Percentiles rank a stretch among this genome's conserved stretches.
Evolutionary conservation across 2,113 vertebrate genomes (phyloP).

Genomic region (Pluvialis apricaria): DNA sequence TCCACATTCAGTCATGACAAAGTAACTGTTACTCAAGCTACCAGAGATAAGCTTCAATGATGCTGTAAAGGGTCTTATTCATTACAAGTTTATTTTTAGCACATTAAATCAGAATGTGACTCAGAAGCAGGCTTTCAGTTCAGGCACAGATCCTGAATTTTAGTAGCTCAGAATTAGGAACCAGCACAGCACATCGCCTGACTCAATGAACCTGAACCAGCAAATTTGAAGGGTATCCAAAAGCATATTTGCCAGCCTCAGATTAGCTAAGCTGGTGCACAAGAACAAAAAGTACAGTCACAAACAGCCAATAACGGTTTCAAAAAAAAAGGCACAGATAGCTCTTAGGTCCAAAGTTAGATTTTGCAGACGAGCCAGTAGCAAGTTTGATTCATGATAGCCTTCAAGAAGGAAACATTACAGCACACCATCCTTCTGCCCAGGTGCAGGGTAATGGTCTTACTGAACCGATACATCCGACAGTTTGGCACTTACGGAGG

Average conservation of each 20-base stretch:
- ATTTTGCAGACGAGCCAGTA: neutral
- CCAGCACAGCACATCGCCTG: neutral
- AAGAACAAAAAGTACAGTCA: constrained; percentile 24
- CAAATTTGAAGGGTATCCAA: constrained; percentile 40
- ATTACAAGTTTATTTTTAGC: constrained; percentile 41
- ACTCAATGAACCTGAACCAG: constrained; percentile 23
- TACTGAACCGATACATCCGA: neutral
- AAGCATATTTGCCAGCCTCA: neutral
- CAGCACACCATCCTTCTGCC: neutral
- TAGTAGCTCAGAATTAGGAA: neutral
- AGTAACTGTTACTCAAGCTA: neutral
- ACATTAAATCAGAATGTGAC: constrained; percentile 26
- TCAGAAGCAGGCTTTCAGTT: constrained; percentile 25
- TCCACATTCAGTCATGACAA: neutral
- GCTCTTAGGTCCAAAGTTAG: neutral
- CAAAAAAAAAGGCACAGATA: neutral
- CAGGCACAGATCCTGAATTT: constrained; percentile 8
- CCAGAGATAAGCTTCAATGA: constrained; percentile 30
- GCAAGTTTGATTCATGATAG: neutral
- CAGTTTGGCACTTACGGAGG: neutral
- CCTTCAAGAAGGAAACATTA: neutral
- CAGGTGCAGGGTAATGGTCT: neutral
- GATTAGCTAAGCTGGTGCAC: constrained; percentile 12
- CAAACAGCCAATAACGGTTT: neutral
- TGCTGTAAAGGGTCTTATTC: constrained; percentile 11